These are phyloP conservation scores for Cirrhinus molitorella DNA, from an alignment of 2,797 vertebrate genomes.

Conservation along the genomic window DNA sequence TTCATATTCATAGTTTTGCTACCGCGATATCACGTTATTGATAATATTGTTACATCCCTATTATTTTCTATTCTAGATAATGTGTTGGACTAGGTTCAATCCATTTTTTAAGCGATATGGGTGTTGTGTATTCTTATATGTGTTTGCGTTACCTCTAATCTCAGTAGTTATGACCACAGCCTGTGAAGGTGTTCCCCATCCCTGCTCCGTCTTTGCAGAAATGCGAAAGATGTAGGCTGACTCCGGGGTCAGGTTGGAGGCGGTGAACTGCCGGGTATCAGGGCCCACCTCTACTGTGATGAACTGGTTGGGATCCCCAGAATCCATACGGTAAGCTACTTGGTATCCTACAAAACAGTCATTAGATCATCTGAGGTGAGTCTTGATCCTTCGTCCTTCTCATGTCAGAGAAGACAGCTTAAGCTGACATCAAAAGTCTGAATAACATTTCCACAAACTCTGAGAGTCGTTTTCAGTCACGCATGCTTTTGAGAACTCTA, in stretches of 20 bases:
- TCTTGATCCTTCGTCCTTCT: neutral
- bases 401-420: slow-evolving; percentile 28
- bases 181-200: slow-evolving; percentile 90
- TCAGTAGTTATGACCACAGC: slow-evolving; percentile 93
- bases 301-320: slow-evolving; percentile 88
- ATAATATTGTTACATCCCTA: too few species aligned
- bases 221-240: slow-evolving; percentile 90
- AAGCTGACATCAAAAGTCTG: slow-evolving; percentile 30
- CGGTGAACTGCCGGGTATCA: slow-evolving; percentile 89
- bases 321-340: slow-evolving; percentile 91
- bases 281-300: slow-evolving; percentile 93
- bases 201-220: slow-evolving; percentile 89
- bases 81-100: too few species aligned
- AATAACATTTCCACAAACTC: slow-evolving; percentile 39
- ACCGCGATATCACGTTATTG: too few species aligned
- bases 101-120: too few species aligned
- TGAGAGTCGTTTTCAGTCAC: slow-evolving; percentile 40
- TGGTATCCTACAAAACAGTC: slow-evolving; percentile 85
- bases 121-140: too few species aligned
- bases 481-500: slow-evolving; percentile 34
- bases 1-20: too few species aligned
- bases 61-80: too few species aligned
- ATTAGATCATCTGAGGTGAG: slow-evolving; percentile 9
- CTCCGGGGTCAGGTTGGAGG: slow-evolving; percentile 86
- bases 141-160: slow-evolving; percentile 85